Evolutionary conservation across 1,140 invertebrate genomes (phyloP).

Genomic region (Temnothorax nylanderi): DNA sequence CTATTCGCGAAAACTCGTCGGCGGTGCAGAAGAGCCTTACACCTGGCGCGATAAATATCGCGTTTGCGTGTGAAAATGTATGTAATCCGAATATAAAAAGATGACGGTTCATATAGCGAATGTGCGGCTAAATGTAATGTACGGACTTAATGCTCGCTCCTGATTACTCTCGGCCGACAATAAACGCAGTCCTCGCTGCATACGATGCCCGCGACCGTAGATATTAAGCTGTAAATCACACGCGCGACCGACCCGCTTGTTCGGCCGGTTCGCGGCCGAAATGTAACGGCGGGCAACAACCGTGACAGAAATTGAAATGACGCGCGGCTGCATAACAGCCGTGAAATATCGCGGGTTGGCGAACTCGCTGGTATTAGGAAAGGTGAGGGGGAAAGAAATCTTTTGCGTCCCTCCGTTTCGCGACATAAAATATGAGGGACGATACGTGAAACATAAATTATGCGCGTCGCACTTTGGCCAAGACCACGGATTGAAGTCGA

Average conservation of each 20-base stretch:
- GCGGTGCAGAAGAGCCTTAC: background rate
- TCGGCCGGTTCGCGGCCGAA: slow-evolving; percentile 24
- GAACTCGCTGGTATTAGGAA: slow-evolving; percentile 22
- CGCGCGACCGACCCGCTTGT: background rate
- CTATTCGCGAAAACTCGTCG: background rate
- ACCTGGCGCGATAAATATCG: background rate
- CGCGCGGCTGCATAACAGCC: slow-evolving; percentile 41
- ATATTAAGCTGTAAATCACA: slow-evolving; percentile 56
- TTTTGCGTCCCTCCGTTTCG: background rate
- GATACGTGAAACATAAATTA: slow-evolving; percentile 44
- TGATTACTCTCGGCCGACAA: slow-evolving; percentile 1
- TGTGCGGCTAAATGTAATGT: background rate
- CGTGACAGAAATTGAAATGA: slow-evolving; percentile 58
- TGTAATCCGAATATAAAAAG: slow-evolving; percentile 1
- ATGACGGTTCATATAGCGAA: background rate
- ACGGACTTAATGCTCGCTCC: background rate
- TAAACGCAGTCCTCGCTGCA: slow-evolving; percentile 15
- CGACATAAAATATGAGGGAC: slow-evolving; percentile 45
- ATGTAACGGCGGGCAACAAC: slow-evolving; percentile 4
- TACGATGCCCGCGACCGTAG: background rate
- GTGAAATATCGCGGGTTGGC: slow-evolving; percentile 51
- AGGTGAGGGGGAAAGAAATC: slow-evolving; percentile 17
- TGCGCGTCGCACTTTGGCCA: slow-evolving; percentile 3
- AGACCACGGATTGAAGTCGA: background rate
- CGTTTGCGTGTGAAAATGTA: background rate